Conservation (phyloP, 2,888 invertebrate genomes). For the Lumbricus terrestris region DNA sequence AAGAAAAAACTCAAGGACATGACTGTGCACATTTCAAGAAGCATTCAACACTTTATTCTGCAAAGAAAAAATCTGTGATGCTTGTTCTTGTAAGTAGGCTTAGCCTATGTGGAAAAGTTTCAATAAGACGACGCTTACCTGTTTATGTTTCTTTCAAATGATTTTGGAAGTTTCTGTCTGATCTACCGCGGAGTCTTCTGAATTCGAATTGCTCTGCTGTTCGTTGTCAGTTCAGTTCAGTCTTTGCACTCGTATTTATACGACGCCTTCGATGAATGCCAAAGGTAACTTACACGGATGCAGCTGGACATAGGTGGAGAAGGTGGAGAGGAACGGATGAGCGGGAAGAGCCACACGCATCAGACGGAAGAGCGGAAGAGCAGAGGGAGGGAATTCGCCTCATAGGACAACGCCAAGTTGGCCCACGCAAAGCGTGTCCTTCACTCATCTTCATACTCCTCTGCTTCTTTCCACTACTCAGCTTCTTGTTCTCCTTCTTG, state of each 20-base stretch:
- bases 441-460: neutral
- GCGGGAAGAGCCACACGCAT: neutral
- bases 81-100: neutral
- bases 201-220: neutral
- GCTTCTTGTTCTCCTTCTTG: neutral
- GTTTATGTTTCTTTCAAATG: neutral
- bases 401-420: neutral
- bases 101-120: neutral
- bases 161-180: neutral
- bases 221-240: neutral
- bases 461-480: neutral
- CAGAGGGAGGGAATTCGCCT: neutral
- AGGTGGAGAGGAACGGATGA: neutral
- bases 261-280: neutral
- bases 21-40: neutral
- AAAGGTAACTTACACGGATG: neutral
- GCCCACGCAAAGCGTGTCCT: neutral
- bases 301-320: neutral
- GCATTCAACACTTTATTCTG: neutral
- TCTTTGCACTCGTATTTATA: neutral
- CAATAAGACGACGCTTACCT: neutral
- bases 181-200: neutral
- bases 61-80: neutral
- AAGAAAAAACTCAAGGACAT: neutral
- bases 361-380: neutral